These are phyloP conservation scores for Platerodrilus igneus DNA, from an alignment of 2,888 invertebrate genomes.

Conservation along the genomic window DNA sequence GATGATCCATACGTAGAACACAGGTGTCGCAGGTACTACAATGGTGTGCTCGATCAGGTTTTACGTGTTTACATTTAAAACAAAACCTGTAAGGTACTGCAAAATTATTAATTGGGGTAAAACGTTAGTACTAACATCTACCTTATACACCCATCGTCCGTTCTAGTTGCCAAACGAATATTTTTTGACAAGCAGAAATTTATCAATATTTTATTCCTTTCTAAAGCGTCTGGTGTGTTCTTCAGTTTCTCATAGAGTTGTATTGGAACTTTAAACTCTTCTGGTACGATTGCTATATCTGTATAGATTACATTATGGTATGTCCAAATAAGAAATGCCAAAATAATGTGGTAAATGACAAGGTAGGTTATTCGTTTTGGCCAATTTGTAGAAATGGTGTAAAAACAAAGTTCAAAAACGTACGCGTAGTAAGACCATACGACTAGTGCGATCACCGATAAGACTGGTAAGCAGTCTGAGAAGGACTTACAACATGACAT, in stretches of 20 bases:
- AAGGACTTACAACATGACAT: no score
- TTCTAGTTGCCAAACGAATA: slow-evolving; percentile 81
- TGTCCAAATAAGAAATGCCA: slow-evolving; percentile 69
- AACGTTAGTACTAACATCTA: no score
- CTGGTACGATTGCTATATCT: slow-evolving; percentile 54
- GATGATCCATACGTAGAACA: slow-evolving; percentile 95
- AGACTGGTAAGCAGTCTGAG: no score
- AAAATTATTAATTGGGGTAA: no score
- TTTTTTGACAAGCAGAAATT: slow-evolving; percentile 75
- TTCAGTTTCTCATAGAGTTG: slow-evolving; percentile 68
- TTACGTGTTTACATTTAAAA: slow-evolving; percentile 84
- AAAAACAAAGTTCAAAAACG: slow-evolving; percentile 82
- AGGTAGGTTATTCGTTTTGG: slow-evolving; percentile 2
- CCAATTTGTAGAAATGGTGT: slow-evolving; percentile 6
- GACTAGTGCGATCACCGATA: slow-evolving; percentile 11
- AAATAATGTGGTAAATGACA: slow-evolving; percentile 9
- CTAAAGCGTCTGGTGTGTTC: slow-evolving; percentile 70
- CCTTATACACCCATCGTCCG: slow-evolving; percentile 67
- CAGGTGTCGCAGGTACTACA: slow-evolving; percentile 89
- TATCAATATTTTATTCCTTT: slow-evolving; percentile 73
- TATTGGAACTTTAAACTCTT: slow-evolving; percentile 72
- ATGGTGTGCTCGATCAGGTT: slow-evolving; percentile 94
- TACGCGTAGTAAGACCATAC: slow-evolving; percentile 97
- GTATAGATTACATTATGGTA: slow-evolving; percentile 55
- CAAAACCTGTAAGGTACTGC: no score